Evolutionary conservation across 2,113 vertebrate genomes (phyloP).

Genomic region (Cepphus grylle): DNA sequence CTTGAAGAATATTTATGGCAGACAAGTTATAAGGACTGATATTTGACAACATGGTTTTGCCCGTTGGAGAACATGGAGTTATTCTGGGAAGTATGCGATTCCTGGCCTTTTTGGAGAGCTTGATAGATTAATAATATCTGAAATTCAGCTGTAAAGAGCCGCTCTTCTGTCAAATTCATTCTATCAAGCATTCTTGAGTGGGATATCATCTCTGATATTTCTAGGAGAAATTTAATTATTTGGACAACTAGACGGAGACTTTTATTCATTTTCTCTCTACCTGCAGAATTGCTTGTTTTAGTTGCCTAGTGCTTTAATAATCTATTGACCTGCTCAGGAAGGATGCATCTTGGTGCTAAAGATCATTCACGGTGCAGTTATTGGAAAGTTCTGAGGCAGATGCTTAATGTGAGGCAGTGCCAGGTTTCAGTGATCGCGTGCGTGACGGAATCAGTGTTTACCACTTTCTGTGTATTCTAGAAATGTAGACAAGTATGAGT

Average conservation of each 20-base stretch:
- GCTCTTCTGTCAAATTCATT: not conserved
- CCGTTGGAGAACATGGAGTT: not conserved
- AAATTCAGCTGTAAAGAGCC: not conserved
- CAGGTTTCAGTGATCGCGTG: not conserved
- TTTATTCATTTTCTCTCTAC: not conserved
- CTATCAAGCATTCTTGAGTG: not conserved
- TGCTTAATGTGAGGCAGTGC: not conserved
- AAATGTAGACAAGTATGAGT: not conserved
- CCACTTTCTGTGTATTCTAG: not conserved
- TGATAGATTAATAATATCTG: not conserved
- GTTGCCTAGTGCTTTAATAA: not conserved
- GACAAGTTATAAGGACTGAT: not conserved
- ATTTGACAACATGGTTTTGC: not conserved
- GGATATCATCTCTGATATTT: not conserved
- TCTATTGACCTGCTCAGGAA: not conserved
- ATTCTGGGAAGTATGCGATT: not conserved
- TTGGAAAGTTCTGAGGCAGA: not conserved
- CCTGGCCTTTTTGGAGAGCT: not conserved
- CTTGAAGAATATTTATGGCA: not conserved
- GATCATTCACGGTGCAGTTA: not conserved
- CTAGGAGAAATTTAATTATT: not conserved
- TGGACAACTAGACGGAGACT: not conserved
- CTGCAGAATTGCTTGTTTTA: not conserved
- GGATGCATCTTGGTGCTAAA: not conserved
- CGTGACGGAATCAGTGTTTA: accelerated